Percentiles rank a stretch among this genome's conserved stretches.
phyloP scores from a whole-genome alignment of 2,113 vertebrate genomes.

The Drymodes brunneopygia region DNA sequence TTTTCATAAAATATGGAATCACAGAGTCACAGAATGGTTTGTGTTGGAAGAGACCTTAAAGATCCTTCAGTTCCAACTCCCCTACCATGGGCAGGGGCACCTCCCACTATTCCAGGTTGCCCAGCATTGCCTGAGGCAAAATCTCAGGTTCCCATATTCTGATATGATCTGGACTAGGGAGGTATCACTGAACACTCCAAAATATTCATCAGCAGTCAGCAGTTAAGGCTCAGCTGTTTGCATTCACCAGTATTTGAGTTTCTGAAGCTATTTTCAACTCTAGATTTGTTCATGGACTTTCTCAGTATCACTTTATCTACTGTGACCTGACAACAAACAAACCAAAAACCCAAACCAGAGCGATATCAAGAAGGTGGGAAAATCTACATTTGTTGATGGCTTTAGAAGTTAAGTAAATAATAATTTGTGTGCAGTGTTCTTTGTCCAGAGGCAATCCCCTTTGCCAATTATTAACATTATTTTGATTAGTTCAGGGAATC shows the following conservation, averaged over 20 bases:
- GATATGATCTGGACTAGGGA: not conserved
- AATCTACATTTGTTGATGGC: not conserved
- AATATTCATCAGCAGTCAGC: not conserved
- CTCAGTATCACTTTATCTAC: not conserved
- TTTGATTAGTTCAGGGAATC: conserved; percentile 13
- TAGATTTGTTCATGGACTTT: not conserved
- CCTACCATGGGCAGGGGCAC: not conserved
- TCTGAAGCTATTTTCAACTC: not conserved
- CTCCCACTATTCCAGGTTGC: not conserved
- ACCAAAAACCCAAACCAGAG: not conserved
- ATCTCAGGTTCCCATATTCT: not conserved
- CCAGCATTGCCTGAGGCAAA: not conserved
- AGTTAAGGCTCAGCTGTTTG: not conserved
- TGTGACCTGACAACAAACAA: not conserved
- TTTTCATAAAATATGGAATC: not conserved
- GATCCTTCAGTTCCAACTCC: not conserved
- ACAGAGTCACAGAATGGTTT: not conserved
- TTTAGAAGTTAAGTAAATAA: not conserved
- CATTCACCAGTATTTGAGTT: not conserved
- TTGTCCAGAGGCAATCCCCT: not conserved
- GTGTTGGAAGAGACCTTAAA: not conserved
- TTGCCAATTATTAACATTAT: not conserved
- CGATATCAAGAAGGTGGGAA: not conserved
- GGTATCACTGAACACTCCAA: not conserved
- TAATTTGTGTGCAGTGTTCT: not conserved